Evolutionary conservation across 2,888 invertebrate genomes (phyloP).

Genomic region (Drosophila colorata): DNA sequence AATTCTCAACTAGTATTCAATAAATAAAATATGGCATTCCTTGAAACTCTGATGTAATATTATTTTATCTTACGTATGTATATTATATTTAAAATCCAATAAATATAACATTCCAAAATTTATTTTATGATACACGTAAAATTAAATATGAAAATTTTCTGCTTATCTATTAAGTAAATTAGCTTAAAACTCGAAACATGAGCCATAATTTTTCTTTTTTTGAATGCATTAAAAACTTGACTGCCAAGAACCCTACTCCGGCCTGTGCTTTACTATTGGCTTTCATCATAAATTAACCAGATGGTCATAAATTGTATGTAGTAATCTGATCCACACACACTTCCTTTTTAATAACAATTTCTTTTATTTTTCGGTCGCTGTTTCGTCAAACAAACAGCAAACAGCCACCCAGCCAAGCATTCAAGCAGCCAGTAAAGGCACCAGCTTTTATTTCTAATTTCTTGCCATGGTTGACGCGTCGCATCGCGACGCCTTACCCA

Average conservation of each 20-base stretch:
- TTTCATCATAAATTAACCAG: constrained; percentile 28
- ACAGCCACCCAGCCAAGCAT: constrained; percentile 22
- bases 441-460: constrained; percentile 59
- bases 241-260: not conserved
- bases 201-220: not conserved
- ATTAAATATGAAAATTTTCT: not conserved
- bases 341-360: constrained; percentile 38
- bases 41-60: too few relatives aligned
- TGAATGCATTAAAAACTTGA: constrained; percentile 21
- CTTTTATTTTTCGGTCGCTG: constrained; percentile 29
- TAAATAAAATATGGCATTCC: too few relatives aligned
- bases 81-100: too few relatives aligned
- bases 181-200: not conserved
- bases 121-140: too few relatives aligned
- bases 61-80: too few relatives aligned
- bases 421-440: constrained; percentile 4
- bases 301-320: constrained; percentile 31
- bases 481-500: constrained; percentile 16
- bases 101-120: too few relatives aligned
- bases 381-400: constrained; percentile 49
- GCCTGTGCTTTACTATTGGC: constrained; percentile 1
- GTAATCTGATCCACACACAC: constrained; percentile 48
- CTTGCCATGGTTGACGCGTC: constrained; percentile 37
- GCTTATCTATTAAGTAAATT: not conserved
- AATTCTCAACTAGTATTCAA: not conserved